Evolutionary conservation across 1,140 invertebrate species (phyloP), one percentile per base, ranked within the genome.

Genomic region (Acromyrmex heyeri): DNA sequence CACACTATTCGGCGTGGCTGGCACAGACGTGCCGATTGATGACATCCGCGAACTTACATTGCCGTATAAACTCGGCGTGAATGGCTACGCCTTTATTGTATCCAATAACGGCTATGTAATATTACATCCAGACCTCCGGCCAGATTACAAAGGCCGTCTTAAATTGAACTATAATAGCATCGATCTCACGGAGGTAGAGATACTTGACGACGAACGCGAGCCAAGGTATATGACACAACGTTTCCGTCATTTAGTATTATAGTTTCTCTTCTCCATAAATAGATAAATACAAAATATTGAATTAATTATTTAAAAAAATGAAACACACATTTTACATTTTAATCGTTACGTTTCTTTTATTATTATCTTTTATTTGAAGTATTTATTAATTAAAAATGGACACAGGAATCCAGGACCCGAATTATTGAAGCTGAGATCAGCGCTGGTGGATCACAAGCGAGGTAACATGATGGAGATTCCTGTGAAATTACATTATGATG

Each of bases 101-200:
- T 99, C 98, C 86, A 99, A 99, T 94, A 99, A 99, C 94, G 99
- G 99, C 0, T 99, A 99, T 94, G 96, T 99, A 7, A 95, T 98
- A 34, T 95, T 98, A 59, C 98, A 98, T 96, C 97, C 97, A 1
- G 97, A 97, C 89, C 94, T 98, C 50, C 96, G 97, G 75, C 97
- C 97, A n/a, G 96, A 97, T 55, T 96, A 96, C 91, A 96, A 97
- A 88, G 97, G 96, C 65, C 94, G 96, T 62, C 95, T 99, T 30
- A 99, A 99, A 95, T 96, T 97, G n/a, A 99, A 99, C 93, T 99
- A 98, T 94, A 99, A 99, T 94, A 99, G 98, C 92, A 97, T 99
- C 30, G 99, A 99, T 95, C 96, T 99, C n/a, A 97, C 97, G 0
- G 99, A 99, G 95, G 97, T 99, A 18, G 99, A 99, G 95, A 97